Conservation (phyloP, 2,113 vertebrate species). For the Dinomys branickii region DNA sequence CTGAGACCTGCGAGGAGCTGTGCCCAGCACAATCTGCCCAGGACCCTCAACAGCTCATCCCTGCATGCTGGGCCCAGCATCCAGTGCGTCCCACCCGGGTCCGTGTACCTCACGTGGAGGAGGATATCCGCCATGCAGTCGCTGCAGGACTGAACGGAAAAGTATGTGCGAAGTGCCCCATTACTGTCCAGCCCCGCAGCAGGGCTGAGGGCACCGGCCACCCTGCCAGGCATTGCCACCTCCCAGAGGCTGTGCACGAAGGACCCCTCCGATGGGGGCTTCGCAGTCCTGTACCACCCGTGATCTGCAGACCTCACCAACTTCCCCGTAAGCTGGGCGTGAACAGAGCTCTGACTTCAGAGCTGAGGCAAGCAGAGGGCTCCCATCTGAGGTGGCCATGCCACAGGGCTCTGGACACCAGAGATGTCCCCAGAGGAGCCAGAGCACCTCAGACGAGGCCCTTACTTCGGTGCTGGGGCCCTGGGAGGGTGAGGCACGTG, state of each 20-base stretch:
- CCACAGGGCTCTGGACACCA: no score
- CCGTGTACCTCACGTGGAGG: fast-evolving
- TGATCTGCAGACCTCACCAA: background rate
- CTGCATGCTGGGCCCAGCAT: fast-evolving
- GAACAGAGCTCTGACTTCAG: fast-evolving
- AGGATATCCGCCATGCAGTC: fast-evolving
- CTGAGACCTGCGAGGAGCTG: fast-evolving
- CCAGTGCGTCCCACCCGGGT: fast-evolving
- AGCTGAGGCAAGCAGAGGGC: background rate
- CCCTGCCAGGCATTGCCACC: background rate
- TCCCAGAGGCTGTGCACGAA: no score
- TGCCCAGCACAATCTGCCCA: no score
- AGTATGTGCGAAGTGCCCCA: background rate
- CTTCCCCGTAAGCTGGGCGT: fast-evolving
- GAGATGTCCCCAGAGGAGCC: background rate
- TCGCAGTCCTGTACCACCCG: fast-evolving
- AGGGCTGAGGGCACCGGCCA: background rate
- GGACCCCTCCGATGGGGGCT: background rate
- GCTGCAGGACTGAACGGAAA: no score
- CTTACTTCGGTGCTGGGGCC: background rate
- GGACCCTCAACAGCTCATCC: fast-evolving
- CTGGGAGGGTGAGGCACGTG: fast-evolving
- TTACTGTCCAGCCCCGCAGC: no score
- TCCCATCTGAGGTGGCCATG: no score
- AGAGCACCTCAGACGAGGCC: no score